These are phyloP conservation scores for Taenaris catops DNA, from an alignment of 2,888 invertebrate genomes.

Conservation along the genomic window DNA sequence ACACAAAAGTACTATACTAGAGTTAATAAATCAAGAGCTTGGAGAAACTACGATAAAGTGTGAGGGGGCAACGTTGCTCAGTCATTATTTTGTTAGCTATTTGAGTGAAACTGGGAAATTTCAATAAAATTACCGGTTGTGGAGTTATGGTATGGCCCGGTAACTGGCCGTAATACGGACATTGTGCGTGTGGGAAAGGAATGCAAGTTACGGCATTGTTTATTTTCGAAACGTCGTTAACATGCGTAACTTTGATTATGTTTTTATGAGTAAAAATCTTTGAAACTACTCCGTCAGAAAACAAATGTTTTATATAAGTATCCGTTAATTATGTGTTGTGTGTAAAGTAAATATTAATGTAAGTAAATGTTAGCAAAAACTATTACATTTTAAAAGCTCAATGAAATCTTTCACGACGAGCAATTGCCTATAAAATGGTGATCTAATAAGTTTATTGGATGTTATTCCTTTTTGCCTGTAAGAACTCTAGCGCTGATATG, in stretches of 20 bases:
- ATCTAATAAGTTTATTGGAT: not conserved
- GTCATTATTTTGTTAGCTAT: conserved; percentile 64
- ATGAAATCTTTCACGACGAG: conserved; percentile 3
- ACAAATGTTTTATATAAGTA: too few species aligned
- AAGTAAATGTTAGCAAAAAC: too few species aligned
- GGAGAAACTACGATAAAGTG: conserved; percentile 64
- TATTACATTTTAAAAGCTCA: too few species aligned
- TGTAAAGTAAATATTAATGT: too few species aligned
- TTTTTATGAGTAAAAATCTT: too few species aligned
- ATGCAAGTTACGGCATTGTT: conserved; percentile 19
- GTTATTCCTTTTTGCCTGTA: not conserved
- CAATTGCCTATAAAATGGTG: not conserved
- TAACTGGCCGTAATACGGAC: conserved; percentile 18
- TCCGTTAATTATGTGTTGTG: too few species aligned
- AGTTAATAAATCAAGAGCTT: conserved; percentile 57
- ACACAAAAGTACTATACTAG: conserved; percentile 53
- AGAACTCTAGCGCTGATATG: not conserved
- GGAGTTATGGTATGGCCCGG: conserved; percentile 23
- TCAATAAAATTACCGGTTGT: conserved; percentile 56
- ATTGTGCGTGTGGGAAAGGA: conserved; percentile 21
- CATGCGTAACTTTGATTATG: conserved; percentile 8
- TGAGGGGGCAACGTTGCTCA: conserved; percentile 45
- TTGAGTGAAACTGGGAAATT: conserved; percentile 65
- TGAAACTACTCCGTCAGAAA: too few species aligned
- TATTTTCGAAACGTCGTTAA: conserved; percentile 13